phyloP scores from a whole-genome alignment of 2,797 vertebrate species.

The Phaenicophaeus curvirostris region DNA sequence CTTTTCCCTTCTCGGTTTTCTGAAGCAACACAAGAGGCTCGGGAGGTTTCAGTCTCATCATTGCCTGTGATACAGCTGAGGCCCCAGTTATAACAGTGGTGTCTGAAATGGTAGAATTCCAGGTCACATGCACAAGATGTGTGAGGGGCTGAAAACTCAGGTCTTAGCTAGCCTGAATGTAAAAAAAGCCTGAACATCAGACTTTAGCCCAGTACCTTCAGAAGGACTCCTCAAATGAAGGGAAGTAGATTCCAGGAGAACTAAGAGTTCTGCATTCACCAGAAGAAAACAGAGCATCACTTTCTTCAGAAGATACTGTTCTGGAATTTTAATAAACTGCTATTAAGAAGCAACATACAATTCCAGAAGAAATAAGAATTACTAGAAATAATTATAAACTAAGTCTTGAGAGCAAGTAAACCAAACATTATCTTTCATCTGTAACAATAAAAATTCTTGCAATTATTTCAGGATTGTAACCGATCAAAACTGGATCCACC shows the following conservation, averaged over 20 bases:
- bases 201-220: background rate
- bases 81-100: background rate
- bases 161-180: background rate
- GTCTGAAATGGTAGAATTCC: background rate
- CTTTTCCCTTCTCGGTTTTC: background rate
- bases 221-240: background rate
- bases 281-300: background rate
- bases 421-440: background rate
- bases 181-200: background rate
- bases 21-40: background rate
- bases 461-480: background rate
- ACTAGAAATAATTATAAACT: background rate
- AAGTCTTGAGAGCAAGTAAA: background rate
- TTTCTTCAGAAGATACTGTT: background rate
- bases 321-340: background rate
- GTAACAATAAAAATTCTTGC: background rate
- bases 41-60: fast-evolving
- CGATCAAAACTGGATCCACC: background rate
- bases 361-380: background rate
- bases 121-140: background rate
- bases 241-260: background rate
- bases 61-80: background rate
- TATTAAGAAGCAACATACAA: background rate
- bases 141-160: background rate
- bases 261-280: background rate